phyloP scores from a whole-genome alignment of 1,140 invertebrate species.

The Bradynema listronoti region DNA sequence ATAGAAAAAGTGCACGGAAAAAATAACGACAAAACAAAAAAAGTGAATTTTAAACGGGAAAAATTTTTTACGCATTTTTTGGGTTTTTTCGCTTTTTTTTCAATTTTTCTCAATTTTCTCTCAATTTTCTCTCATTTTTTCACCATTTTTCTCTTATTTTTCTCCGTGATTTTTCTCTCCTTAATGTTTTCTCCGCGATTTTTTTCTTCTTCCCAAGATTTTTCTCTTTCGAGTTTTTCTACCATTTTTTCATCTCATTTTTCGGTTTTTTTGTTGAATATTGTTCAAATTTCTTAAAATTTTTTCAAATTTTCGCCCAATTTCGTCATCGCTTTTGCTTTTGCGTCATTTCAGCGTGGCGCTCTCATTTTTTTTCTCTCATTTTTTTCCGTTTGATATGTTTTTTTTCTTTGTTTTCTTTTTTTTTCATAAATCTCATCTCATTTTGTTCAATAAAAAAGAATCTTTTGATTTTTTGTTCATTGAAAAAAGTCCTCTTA shows the following conservation, averaged over 20 bases:
- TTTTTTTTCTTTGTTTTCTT: too few relatives aligned
- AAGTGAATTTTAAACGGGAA: background rate
- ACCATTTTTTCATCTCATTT: background rate
- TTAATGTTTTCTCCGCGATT: background rate
- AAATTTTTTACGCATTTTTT: background rate
- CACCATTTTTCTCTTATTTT: background rate
- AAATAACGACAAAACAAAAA: background rate
- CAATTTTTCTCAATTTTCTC: background rate
- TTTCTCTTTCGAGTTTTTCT: background rate
- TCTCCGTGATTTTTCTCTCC: background rate
- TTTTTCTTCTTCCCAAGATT: background rate
- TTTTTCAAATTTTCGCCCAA: too few relatives aligned
- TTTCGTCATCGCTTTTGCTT: too few relatives aligned
- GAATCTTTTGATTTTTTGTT: too few relatives aligned
- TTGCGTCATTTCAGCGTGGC: too few relatives aligned
- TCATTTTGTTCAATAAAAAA: too few relatives aligned
- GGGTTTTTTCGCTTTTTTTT: background rate
- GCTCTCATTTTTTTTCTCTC: too few relatives aligned
- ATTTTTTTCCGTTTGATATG: too few relatives aligned
- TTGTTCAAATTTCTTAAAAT: background rate
- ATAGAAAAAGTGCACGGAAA: too few relatives aligned
- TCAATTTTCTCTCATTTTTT: background rate
- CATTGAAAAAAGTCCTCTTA: too few relatives aligned
- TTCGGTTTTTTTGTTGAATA: background rate
- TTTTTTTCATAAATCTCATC: too few relatives aligned